These are phyloP conservation scores for Carpatolechia fugitivella DNA, from an alignment of 2,888 invertebrate species.

Conservation along the genomic window DNA sequence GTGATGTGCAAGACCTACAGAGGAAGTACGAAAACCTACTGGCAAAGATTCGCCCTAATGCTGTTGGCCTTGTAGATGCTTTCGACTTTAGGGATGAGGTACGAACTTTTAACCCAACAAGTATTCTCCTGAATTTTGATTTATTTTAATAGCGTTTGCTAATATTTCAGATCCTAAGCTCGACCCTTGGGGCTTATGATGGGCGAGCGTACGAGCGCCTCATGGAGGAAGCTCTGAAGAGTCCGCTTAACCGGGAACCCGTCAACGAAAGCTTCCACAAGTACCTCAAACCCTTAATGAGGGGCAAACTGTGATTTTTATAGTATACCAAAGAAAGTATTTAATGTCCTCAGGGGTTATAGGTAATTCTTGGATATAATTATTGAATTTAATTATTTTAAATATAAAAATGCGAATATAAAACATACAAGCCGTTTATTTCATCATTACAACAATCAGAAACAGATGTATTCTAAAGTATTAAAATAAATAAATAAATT, in stretches of 20 bases:
- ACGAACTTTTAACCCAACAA: background rate
- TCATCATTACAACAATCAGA: constrained; percentile 14
- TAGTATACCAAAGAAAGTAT: background rate
- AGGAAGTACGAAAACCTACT: constrained; percentile 84
- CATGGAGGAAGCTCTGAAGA: constrained; percentile 88
- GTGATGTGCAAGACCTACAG: constrained; percentile 79
- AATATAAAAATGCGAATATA: background rate
- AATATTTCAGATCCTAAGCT: constrained; percentile 74
- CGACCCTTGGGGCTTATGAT: constrained; percentile 89
- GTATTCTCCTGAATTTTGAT: too few species aligned
- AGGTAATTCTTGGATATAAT: background rate
- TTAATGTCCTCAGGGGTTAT: background rate
- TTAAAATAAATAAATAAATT: constrained; percentile 42
- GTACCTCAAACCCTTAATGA: constrained; percentile 88
- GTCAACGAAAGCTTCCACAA: constrained; percentile 87
- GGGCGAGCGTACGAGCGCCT: constrained; percentile 90
- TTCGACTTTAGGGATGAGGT: constrained; percentile 91
- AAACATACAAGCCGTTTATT: constrained; percentile 17
- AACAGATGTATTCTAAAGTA: background rate
- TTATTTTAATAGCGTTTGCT: too few species aligned
- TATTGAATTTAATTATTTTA: background rate
- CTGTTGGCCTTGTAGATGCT: constrained; percentile 93
- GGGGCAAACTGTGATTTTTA: constrained; percentile 82
- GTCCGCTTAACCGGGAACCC: constrained; percentile 88
- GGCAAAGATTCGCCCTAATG: constrained; percentile 87